Base-by-base conservation (phyloP, 2,888 invertebrate genomes). In the Eupithecia vulgata region DNA sequence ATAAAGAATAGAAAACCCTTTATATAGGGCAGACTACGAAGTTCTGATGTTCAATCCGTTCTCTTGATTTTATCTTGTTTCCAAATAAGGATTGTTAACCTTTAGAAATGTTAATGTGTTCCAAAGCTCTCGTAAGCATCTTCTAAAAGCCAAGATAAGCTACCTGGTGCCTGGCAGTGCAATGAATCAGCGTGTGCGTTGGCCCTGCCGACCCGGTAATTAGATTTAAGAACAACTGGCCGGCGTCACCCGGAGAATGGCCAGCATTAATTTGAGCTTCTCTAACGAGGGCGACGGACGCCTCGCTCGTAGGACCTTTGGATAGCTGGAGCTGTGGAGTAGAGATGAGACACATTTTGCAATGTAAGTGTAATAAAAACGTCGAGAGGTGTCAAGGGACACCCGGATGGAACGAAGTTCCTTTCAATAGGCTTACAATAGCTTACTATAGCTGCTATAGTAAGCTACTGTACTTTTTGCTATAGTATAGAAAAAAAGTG, bases 171-270 rank as follows among this genome's bases (percentile, higher is more conserved):
- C 65, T 13, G 7, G 66, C 48, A 68, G 67, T 67, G 79, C 81
- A 79, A 86, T 85, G 83, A 85, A 85, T 86, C 85, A 83, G 83
- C 73, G 76, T 79, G 81, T 85, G 85, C 84, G 84, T 83, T 81
- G 80, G 85, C 84, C 83, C 81, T 80, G 83, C 82, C 87, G 88
- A 87, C 88, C n/a, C 82, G 90, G 92, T 92, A 94, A 94, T 94
- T 94, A 94, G 94, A 93, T 94, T 94, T 94, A 94, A 94, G 94
- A 94, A 94, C 94, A 94, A 94, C 94, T 90, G 92, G 93, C 88
- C 87, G 87, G 91, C 93, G 94, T 92, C 92, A 93, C 92, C 90
- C 87, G 86, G 89, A 90, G 94, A 93, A 94, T 93, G 91, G 93
- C 90, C 90, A 87, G 92, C 94, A 94, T 94, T 93, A 94, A 94